Conservation (phyloP, 2,113 vertebrate species). For the Ammospiza nelsoni region DNA sequence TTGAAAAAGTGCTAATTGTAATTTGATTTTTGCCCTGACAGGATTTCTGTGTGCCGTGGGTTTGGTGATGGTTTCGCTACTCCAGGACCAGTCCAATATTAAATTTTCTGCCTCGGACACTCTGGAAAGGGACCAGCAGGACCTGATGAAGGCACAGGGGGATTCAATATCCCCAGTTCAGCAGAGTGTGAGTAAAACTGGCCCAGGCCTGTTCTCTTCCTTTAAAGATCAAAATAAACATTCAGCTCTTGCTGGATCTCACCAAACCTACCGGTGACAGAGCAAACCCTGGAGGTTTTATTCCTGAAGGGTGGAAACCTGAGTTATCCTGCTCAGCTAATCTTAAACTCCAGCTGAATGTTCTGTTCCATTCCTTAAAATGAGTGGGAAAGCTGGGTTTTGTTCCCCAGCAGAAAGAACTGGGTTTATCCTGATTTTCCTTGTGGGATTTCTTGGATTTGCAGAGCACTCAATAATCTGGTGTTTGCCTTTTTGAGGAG, state of each 20-base stretch:
- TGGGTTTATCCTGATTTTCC: not conserved
- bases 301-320: not conserved
- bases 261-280: not conserved
- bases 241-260: not conserved
- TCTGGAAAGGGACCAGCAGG: constrained; percentile 72
- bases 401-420: not conserved
- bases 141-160: constrained; percentile 77
- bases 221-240: not conserved
- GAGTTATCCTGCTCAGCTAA: not conserved
- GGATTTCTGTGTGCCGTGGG: constrained; percentile 65
- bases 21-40: constrained; percentile 46
- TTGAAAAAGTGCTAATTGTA: not conserved
- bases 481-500: not conserved
- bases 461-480: not conserved
- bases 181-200: constrained; percentile 71
- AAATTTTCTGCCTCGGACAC: constrained; percentile 69
- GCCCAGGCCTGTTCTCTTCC: not conserved
- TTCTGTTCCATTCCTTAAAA: not conserved
- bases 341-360: not conserved
- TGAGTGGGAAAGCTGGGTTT: not conserved
- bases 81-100: constrained; percentile 75
- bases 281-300: not conserved
- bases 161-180: constrained; percentile 71
- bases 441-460: not conserved
- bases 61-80: constrained; percentile 76